Percentiles rank a stretch among this genome's conserved stretches.
Conservation (phyloP, 2,113 vertebrate genomes). For the Clinocottus analis region DNA sequence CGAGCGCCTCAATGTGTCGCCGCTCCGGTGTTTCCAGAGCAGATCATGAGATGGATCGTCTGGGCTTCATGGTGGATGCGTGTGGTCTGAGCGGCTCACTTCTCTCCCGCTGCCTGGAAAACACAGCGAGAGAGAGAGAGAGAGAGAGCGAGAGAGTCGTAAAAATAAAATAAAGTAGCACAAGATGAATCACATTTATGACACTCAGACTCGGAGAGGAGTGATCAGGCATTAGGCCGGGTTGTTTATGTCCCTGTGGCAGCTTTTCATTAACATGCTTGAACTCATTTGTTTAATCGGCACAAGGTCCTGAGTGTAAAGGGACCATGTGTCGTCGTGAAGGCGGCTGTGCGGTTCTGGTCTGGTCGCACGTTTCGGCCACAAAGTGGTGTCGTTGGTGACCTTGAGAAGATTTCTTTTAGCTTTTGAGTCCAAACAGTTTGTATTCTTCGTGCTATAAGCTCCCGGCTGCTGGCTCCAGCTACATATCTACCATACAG, state of each 20-base stretch:
- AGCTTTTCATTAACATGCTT: background rate
- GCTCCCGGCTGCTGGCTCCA: background rate
- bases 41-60: constrained; percentile 22
- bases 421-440: background rate
- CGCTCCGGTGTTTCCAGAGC: constrained; percentile 34
- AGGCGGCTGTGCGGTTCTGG: background rate
- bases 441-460: background rate
- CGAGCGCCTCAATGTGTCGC: constrained; percentile 19
- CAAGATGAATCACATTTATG: constrained; percentile 42
- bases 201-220: background rate
- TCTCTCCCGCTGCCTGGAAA: constrained; percentile 21
- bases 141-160: constrained; percentile 18
- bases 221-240: background rate
- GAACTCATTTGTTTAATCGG: background rate
- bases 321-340: background rate
- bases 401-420: background rate
- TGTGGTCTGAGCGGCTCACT: constrained; percentile 32
- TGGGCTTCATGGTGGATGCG: constrained; percentile 13
- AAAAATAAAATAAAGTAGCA: background rate
- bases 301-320: background rate
- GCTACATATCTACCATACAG: background rate
- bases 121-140: too few relatives aligned
- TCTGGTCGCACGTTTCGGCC: background rate
- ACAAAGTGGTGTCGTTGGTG: background rate
- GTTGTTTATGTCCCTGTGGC: background rate